phyloP scores from a whole-genome alignment of 92 coral and sea anemone species.

The Phenganax subtilis region DNA sequence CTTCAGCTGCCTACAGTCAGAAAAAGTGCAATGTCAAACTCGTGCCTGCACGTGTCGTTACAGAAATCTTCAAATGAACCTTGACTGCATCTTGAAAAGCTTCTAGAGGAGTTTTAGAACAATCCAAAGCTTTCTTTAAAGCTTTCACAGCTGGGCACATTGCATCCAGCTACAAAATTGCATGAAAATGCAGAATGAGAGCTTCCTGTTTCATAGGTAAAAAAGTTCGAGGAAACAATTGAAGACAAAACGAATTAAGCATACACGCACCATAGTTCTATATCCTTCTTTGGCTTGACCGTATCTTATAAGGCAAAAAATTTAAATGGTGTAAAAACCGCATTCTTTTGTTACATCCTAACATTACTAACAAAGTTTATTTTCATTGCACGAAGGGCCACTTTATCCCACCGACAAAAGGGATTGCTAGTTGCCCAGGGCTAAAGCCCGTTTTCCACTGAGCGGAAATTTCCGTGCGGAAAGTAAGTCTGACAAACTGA shows the following conservation, averaged over 20 bases:
- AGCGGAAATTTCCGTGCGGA: too few species aligned
- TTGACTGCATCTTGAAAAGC: conserved; percentile 65
- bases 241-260: neutral
- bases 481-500: too few species aligned
- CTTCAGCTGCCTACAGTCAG: conserved; percentile 70
- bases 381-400: too few species aligned
- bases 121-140: conserved; percentile 47
- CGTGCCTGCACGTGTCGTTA: neutral
- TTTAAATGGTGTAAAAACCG: neutral
- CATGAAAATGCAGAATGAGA: neutral
- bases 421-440: too few species aligned
- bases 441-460: too few species aligned
- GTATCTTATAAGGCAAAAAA: conserved; percentile 49
- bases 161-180: conserved; percentile 65
- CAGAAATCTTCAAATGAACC: conserved; percentile 40
- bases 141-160: conserved; percentile 67
- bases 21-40: neutral
- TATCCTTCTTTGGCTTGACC: conserved; percentile 94
- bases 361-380: too few species aligned
- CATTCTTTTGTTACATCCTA: neutral
- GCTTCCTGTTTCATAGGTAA: neutral
- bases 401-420: too few species aligned
- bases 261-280: conserved; percentile 74
- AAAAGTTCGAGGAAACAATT: neutral
- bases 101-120: conserved; percentile 55